phyloP scores from a whole-genome alignment of 2,797 vertebrate species.

The Podarcis siculus region DNA sequence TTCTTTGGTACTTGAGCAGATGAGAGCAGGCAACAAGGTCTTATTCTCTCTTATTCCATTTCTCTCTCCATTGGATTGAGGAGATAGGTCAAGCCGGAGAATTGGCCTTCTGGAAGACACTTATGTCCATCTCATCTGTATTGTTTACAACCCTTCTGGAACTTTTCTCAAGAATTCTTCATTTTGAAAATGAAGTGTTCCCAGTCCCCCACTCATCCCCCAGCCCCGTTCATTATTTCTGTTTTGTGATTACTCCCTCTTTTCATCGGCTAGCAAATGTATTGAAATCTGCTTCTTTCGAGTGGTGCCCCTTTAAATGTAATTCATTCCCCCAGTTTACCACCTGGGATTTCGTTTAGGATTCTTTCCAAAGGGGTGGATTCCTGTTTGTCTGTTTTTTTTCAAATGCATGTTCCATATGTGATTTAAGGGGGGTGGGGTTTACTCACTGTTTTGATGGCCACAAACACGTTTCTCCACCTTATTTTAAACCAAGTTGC shows the following conservation, averaged over 20 bases:
- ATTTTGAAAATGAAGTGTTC: slow-evolving; percentile 2
- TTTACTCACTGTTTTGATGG: neutral
- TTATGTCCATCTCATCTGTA: neutral
- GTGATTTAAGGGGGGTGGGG: slow-evolving; percentile 31
- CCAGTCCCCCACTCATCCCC: slow-evolving; percentile 4
- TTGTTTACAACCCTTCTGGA: neutral
- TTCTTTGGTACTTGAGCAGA: neutral
- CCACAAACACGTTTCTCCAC: neutral
- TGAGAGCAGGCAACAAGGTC: neutral
- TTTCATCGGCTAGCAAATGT: neutral
- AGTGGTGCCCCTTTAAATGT: slow-evolving; percentile 17
- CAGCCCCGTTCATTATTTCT: slow-evolving; percentile 24
- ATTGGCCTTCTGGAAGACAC: neutral
- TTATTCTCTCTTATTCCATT: neutral
- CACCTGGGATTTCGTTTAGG: neutral
- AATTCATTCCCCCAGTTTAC: slow-evolving; percentile 3
- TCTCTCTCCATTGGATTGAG: neutral
- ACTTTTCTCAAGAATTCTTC: neutral
- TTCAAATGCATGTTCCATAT: neutral
- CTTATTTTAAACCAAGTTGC: slow-evolving; percentile 23
- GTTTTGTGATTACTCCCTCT: slow-evolving; percentile 1
- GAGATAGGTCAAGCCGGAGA: neutral
- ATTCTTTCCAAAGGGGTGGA: neutral
- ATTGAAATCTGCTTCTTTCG: slow-evolving; percentile 16
- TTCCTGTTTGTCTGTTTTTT: neutral